Conservation (phyloP, 2,888 invertebrate genomes). For the Zelleria hepariella region DNA sequence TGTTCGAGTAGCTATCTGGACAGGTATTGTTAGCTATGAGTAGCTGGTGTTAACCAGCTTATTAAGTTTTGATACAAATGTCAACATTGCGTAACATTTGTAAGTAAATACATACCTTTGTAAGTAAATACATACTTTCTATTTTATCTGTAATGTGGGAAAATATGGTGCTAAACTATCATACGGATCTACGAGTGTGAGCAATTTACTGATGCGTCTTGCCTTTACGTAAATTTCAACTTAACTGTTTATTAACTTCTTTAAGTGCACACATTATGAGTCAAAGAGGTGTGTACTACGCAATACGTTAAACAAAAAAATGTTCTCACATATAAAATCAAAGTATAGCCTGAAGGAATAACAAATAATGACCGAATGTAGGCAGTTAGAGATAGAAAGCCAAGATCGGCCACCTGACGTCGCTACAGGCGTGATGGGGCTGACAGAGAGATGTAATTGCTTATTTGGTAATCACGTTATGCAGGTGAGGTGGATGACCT, state of each 20-base stretch:
- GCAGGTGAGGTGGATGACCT: background rate
- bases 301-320: too few species aligned
- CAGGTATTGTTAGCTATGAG: background rate
- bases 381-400: background rate
- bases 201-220: too few species aligned
- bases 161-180: background rate
- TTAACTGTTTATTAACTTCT: too few species aligned
- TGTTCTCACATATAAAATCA: background rate
- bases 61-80: background rate
- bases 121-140: background rate
- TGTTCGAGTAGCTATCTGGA: background rate
- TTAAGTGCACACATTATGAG: too few species aligned
- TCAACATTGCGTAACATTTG: background rate
- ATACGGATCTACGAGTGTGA: too few species aligned
- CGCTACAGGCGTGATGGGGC: background rate
- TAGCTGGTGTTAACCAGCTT: background rate
- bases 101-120: background rate
- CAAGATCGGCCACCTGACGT: background rate
- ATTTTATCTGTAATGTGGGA: too few species aligned
- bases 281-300: too few species aligned
- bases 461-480: background rate
- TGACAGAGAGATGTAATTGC: background rate
- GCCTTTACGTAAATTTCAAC: too few species aligned
- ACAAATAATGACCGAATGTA: background rate
- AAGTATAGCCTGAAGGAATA: background rate